Evolutionary conservation across 2,113 vertebrate genomes (phyloP).

Genomic region (Sapayoa aenigma): DNA sequence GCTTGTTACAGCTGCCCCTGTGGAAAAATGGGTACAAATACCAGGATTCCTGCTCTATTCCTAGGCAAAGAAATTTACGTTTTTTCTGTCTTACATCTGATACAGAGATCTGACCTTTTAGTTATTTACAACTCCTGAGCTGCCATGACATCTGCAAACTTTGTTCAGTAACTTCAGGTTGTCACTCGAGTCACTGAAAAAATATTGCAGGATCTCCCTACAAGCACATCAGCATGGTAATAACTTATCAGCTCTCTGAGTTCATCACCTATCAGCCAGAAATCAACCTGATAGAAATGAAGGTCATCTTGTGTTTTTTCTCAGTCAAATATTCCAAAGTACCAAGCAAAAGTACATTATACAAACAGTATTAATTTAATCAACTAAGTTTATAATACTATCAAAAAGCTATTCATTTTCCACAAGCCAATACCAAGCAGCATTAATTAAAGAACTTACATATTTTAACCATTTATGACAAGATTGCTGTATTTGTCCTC

Average conservation of each 20-base stretch:
- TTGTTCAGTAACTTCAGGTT: neutral
- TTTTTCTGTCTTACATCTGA: neutral
- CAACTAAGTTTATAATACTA: neutral
- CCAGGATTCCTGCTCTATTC: neutral
- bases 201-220: neutral
- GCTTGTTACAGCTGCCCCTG: neutral
- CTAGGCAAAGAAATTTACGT: neutral
- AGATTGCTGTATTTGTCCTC: neutral
- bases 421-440: neutral
- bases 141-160: neutral
- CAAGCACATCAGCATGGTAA: neutral
- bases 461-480: neutral
- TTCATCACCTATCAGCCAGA: neutral
- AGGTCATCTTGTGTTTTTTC: neutral
- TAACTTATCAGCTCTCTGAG: neutral
- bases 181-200: neutral
- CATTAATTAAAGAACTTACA: neutral
- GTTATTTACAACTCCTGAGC: neutral
- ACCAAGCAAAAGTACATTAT: neutral
- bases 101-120: neutral
- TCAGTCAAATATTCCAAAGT: neutral
- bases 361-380: neutral
- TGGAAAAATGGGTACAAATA: neutral
- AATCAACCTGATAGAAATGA: neutral
- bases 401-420: neutral